Base-by-base conservation (phyloP, 2,797 vertebrate genomes). In the Odontamblyopus lacepedii region DNA sequence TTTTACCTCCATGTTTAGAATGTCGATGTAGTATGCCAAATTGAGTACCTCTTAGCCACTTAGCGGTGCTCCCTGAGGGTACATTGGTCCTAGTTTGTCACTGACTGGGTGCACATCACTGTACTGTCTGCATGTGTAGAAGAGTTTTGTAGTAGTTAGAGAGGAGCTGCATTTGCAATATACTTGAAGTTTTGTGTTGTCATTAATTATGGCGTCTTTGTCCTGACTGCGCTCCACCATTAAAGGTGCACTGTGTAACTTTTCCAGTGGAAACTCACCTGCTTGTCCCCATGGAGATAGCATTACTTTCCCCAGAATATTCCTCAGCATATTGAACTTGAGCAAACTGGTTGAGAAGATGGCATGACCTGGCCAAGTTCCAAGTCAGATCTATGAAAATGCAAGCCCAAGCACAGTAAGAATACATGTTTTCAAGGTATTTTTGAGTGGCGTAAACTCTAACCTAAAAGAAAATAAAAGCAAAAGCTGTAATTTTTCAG, bases 161-260 rank as follows among this genome's bases (percentile, higher is more conserved):
- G 80, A 84, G 76, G 83, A 85, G 85, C 87, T 83, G 87, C 78
- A 65, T 91, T 89, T 81, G 79, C 87, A 88, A 84, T 78, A 90
- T 93, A 93, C 93, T 94, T 94, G 92, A 94, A 93, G 90, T 90
- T 86, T 84, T 91, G 74, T 81, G 72, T 89, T 77, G 78, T 85
- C 87, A 79, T 91, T 78, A 79, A 72, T 88, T 83, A 84, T 79
- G 63, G 63, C 81, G 84, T 90, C 86, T 89, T 79, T 74, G 78
- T 79, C 51, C 76, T 69, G 60, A 78, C 81, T 84, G 85, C 83
- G 68, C 79, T 81, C 82, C 63, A 77, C 73, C 83, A 71, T 82
- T 72, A 38, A 8, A 38, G 35, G 8, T 38, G 35, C 35, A 38
- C 7, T 38, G 7, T 38, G 35, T 38, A 38, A 38, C 35, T 38